phyloP scores from a whole-genome alignment of 1,140 invertebrate genomes.

The Melitaea cinxia region DNA sequence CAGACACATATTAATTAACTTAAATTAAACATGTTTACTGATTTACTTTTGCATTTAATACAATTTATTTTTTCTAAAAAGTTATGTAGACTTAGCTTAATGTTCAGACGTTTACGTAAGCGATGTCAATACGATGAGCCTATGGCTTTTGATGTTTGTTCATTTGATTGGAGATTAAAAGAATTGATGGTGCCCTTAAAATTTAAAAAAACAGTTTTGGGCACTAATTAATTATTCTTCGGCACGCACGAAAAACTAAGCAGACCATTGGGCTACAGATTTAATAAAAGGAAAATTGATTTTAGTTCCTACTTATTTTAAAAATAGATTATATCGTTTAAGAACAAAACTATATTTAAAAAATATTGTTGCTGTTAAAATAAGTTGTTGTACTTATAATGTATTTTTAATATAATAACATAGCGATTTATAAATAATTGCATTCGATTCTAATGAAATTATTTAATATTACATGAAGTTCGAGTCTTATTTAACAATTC shows the following conservation, averaged over 20 bases:
- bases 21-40: too few relatives aligned
- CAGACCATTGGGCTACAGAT: neutral
- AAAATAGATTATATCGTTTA: neutral
- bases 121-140: conserved; percentile 41
- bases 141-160: conserved; percentile 35
- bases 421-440: too few relatives aligned
- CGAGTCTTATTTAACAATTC: too few relatives aligned
- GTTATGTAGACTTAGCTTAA: conserved; percentile 5
- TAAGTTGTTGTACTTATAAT: too few relatives aligned
- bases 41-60: too few relatives aligned
- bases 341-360: too few relatives aligned
- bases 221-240: conserved; percentile 24
- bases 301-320: neutral
- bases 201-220: conserved; percentile 30
- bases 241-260: conserved; percentile 15
- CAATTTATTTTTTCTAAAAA: neutral
- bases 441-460: too few relatives aligned
- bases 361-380: too few relatives aligned
- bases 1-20: too few relatives aligned
- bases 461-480: too few relatives aligned
- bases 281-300: neutral
- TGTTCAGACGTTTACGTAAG: conserved; percentile 39
- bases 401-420: too few relatives aligned
- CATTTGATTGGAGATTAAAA: conserved; percentile 40
- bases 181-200: conserved; percentile 31